phyloP scores from a whole-genome alignment of 2,888 invertebrate genomes.

The Morpho achilles region DNA sequence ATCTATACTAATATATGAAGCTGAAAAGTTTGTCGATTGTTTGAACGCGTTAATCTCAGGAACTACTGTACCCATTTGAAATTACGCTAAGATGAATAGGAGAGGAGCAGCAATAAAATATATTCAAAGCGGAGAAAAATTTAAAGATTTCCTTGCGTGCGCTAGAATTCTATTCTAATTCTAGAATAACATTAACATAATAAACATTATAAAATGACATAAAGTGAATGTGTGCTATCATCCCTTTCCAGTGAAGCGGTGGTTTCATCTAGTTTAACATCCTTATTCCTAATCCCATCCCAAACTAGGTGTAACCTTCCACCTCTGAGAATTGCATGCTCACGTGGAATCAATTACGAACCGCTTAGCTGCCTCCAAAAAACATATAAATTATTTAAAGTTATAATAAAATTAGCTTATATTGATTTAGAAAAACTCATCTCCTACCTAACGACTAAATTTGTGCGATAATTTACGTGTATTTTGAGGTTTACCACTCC shows the following conservation, averaged over 20 bases:
- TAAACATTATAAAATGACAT: not conserved
- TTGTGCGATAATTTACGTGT: conserved; percentile 42
- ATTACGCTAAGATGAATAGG: too few relatives aligned
- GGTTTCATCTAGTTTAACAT: conserved; percentile 52
- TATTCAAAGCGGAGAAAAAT: too few relatives aligned
- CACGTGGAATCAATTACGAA: conserved; percentile 70
- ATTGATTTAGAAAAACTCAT: too few relatives aligned
- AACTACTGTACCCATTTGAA: too few relatives aligned
- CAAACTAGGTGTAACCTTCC: conserved; percentile 73
- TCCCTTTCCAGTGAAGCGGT: conserved; percentile 63
- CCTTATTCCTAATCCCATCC: conserved; percentile 58
- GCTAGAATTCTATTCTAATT: too few relatives aligned
- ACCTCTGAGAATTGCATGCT: conserved; percentile 63
- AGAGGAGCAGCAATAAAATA: too few relatives aligned
- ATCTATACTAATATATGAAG: too few relatives aligned
- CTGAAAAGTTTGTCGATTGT: too few relatives aligned
- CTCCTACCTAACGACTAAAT: too few relatives aligned
- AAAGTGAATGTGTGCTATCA: conserved; percentile 14
- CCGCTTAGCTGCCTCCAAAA: conserved; percentile 73
- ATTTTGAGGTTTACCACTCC: conserved; percentile 53
- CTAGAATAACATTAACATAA: too few relatives aligned
- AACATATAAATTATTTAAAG: conserved; percentile 40
- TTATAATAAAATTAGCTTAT: not conserved
- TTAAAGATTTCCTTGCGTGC: too few relatives aligned
- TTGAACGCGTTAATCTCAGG: too few relatives aligned